Evolutionary conservation across 2,797 vertebrate species (phyloP), one percentile per base, ranked within the genome.

Genomic region (Antrozous pallidus): DNA sequence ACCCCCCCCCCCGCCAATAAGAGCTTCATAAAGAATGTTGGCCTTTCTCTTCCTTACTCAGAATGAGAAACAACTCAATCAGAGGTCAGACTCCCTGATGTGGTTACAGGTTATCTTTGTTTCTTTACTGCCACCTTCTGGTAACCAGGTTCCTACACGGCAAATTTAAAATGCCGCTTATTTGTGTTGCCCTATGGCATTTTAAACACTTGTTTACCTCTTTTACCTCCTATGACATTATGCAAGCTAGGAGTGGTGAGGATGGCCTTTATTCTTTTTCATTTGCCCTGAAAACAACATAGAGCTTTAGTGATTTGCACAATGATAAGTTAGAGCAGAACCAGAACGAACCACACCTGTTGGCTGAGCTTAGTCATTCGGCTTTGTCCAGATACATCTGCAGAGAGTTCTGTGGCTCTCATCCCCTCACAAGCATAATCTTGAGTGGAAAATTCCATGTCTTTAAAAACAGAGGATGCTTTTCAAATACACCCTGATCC

Each of bases 61-160:
- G 20, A 92, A 28, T 47, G 56, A 93, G 69, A 36, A 86, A 36
- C 16, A 73, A 79, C 82, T 70, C 73, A 81, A 16, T 74, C 70
- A 42, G 16, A 51, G 24, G 40, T 33, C 13, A 71, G 40, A 31
- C 36, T 77, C 73, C 22, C 14, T 9, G 24, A 26, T 0, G 6
- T 31, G 4, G 47, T n/a, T 10, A 18, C 22, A 90, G 63, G 91
- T 38, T 28, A 95, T 95, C 90, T 94, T 80, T 77, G 54, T 93
- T 96, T 95, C 95, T 96, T 97, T 98, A 97, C 97, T 98, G 98
- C 98, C 98, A 98, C 90, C 98, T 98, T 96, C 98, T 98, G 98
- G 98, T 91, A 88, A 51, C 87, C 67, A 63, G 3, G 65, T 22
- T 74, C 45, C 70, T 96, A 74, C 0, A 31, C 1, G 17, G 26